Evolutionary conservation across 2,113 vertebrate species (phyloP).

Genomic region (Procavia capensis): DNA sequence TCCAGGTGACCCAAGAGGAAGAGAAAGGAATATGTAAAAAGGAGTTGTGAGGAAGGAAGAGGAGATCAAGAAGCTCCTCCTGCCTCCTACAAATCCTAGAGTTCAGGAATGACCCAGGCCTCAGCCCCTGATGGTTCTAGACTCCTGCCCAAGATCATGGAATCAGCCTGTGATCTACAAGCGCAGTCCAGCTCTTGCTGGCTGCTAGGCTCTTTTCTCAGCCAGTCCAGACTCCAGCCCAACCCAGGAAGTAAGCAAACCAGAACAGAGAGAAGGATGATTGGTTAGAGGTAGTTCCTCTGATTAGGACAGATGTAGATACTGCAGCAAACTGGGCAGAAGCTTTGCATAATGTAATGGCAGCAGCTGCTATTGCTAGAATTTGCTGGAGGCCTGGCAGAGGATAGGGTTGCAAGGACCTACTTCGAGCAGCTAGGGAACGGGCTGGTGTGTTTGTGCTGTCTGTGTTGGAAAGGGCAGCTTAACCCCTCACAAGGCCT

Average conservation of each 20-base stretch:
- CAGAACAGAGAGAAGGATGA: constrained; percentile 1
- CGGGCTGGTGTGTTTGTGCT: constrained; percentile 69
- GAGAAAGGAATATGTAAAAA: constrained; percentile 54
- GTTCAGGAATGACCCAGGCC: constrained; percentile 35
- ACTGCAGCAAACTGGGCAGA: constrained; percentile 69
- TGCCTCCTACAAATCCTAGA: constrained; percentile 38
- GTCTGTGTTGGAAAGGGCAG: constrained; percentile 64
- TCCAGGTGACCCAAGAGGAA: constrained; percentile 64
- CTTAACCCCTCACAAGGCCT: constrained; percentile 52
- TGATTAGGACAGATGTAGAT: constrained; percentile 70
- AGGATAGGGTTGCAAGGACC: constrained; percentile 35
- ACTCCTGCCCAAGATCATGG: constrained; percentile 44
- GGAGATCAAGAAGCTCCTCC: constrained; percentile 30
- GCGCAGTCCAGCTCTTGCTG: constrained; percentile 42
- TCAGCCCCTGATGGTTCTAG: constrained; percentile 43
- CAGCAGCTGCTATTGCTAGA: constrained; percentile 79
- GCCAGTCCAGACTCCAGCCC: constrained; percentile 67
- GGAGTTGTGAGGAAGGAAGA: not conserved
- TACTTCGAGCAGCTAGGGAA: constrained; percentile 66
- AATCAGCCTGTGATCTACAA: constrained; percentile 51
- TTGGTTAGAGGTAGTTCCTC: constrained; percentile 53
- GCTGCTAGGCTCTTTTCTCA: constrained; percentile 73
- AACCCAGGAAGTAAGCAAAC: constrained; percentile 69
- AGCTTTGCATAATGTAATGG: constrained; percentile 73
- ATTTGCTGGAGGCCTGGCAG: constrained; percentile 59